phyloP scores from a whole-genome alignment of 2,113 vertebrate genomes.

The Bubalus kerabau region DNA sequence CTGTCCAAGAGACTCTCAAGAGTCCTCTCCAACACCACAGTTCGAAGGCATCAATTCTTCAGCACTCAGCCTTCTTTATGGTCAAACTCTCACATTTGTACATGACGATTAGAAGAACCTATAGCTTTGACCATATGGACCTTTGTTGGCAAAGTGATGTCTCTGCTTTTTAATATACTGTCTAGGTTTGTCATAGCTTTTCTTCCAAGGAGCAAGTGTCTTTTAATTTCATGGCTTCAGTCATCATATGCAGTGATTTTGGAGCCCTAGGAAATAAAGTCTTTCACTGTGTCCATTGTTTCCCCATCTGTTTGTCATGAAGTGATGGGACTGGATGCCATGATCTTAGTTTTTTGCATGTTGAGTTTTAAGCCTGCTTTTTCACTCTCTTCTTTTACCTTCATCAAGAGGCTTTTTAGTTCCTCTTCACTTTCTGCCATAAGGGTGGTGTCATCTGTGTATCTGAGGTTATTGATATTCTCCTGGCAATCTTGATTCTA shows the following conservation, averaged over 20 bases:
- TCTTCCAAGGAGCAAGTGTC: background rate
- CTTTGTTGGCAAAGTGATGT: background rate
- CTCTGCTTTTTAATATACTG: background rate
- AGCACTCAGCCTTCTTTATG: background rate
- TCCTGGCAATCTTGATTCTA: too few species aligned
- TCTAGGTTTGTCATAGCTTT: background rate
- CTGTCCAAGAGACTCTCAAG: background rate
- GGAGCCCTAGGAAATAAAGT: background rate
- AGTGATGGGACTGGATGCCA: too few species aligned
- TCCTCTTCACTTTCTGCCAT: too few species aligned
- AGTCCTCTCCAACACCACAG: background rate
- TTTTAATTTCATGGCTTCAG: background rate
- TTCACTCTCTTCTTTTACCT: too few species aligned
- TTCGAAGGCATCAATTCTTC: background rate
- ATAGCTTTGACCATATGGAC: background rate
- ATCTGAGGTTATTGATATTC: too few species aligned
- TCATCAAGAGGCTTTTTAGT: too few species aligned
- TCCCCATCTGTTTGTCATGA: background rate
- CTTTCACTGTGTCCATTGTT: background rate
- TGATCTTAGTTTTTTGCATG: too few species aligned
- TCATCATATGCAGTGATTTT: background rate
- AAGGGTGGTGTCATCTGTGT: too few species aligned
- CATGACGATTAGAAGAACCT: background rate
- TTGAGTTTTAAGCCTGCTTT: too few species aligned
- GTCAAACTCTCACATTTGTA: background rate